These are phyloP conservation scores for Scaptomyza caliginosa DNA, from an alignment of 2,888 invertebrate species.

Conservation along the genomic window DNA sequence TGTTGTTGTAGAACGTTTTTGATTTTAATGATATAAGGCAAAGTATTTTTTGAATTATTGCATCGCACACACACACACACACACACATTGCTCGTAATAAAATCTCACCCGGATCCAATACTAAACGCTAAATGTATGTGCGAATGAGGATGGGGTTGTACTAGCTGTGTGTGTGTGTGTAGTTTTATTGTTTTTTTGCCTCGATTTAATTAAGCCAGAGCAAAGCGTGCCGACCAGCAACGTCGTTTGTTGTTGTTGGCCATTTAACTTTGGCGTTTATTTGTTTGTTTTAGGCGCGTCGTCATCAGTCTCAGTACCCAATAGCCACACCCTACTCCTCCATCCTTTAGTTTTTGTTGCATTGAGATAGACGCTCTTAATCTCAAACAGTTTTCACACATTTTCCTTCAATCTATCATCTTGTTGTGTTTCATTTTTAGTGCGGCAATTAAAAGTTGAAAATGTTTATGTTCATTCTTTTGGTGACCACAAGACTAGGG, in stretches of 20 bases:
- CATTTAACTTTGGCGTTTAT: slow-evolving; percentile 72
- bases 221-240: slow-evolving; percentile 72
- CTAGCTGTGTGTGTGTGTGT: slow-evolving; percentile 3
- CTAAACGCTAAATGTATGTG: not conserved
- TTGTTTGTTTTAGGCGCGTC: slow-evolving; percentile 79
- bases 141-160: not conserved
- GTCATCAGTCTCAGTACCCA: slow-evolving; percentile 46
- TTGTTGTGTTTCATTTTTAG: slow-evolving; percentile 54
- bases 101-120: slow-evolving; percentile 50
- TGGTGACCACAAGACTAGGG: slow-evolving; percentile 69
- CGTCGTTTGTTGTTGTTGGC: slow-evolving; percentile 49
- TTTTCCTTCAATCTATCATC: slow-evolving; percentile 30
- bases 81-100: slow-evolving; percentile 58
- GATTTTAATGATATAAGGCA: slow-evolving; percentile 74
- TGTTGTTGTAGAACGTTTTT: slow-evolving; percentile 48
- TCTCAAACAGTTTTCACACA: slow-evolving; percentile 66
- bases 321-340: not conserved
- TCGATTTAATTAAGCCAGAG: slow-evolving; percentile 73
- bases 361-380: slow-evolving; percentile 50
- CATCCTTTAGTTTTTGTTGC: slow-evolving; percentile 29
- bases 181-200: slow-evolving; percentile 70
- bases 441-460: slow-evolving; percentile 74
- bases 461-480: slow-evolving; percentile 70
- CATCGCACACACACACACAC: slow-evolving; percentile 27
- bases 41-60: slow-evolving; percentile 79